These are phyloP conservation scores for Strigops habroptila DNA, from an alignment of 2,113 vertebrate species.

Conservation along the genomic window DNA sequence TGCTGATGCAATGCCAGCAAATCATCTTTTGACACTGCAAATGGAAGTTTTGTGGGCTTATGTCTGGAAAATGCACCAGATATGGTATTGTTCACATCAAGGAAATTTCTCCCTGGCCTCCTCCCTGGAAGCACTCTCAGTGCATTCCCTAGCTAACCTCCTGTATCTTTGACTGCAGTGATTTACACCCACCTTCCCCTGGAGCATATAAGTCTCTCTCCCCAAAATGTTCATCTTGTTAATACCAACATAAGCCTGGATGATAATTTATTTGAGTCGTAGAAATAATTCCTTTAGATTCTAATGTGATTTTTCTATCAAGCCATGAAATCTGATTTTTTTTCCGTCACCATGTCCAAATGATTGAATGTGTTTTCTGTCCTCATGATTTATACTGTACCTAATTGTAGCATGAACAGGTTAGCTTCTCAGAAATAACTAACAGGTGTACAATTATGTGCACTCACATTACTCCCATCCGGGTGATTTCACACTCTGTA, in stretches of 20 bases:
- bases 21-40: conserved; percentile 5
- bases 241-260: conserved; percentile 36
- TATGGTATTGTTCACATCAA: not conserved
- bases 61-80: not conserved
- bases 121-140: not conserved
- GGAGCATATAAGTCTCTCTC: not conserved
- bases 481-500: conserved; percentile 49
- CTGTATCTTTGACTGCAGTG: not conserved
- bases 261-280: conserved; percentile 65
- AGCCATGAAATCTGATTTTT: conserved; percentile 64
- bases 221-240: not conserved
- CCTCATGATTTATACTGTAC: conserved; percentile 21
- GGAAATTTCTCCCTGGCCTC: not conserved
- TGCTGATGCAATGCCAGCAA: not conserved
- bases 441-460: conserved; percentile 62
- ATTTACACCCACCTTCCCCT: conserved; percentile 1
- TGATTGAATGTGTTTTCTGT: conserved; percentile 56
- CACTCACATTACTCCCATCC: not conserved
- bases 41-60: not conserved
- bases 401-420: conserved; percentile 47
- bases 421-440: conserved; percentile 15
- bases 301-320: conserved; percentile 69
- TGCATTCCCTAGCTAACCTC: not conserved
- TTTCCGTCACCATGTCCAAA: not conserved
- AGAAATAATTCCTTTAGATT: conserved; percentile 59